A percentile compares a stretch with the other conserved stretches of the same genome.
Evolutionary conservation across 2,113 vertebrate genomes (phyloP).

Genomic region (Corythornis madagascariensis): DNA sequence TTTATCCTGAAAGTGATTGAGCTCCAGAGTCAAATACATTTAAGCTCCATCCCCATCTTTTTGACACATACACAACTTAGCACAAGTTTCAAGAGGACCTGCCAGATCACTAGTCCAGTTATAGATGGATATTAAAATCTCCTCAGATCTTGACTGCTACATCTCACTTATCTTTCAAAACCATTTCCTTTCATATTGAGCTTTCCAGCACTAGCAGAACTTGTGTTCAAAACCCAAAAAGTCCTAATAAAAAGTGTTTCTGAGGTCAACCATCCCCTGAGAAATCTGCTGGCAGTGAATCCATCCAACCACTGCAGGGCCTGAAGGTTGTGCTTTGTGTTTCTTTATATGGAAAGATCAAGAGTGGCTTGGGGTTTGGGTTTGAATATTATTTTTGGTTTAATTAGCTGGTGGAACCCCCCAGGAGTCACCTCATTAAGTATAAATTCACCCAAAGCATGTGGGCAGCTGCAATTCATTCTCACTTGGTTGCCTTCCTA

Average conservation of each 20-base stretch:
- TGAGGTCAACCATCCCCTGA: background rate
- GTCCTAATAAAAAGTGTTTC: background rate
- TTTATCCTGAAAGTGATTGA: background rate
- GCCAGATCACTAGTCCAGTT: background rate
- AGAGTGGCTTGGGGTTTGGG: fast-evolving
- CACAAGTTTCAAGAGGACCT: background rate
- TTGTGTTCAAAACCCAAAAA: background rate
- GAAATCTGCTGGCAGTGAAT: background rate
- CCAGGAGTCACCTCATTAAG: background rate
- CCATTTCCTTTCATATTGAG: background rate
- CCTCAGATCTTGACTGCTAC: background rate
- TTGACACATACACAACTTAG: background rate
- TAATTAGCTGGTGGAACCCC: background rate
- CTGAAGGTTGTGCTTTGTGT: background rate
- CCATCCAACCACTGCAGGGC: background rate
- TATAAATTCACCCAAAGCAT: background rate
- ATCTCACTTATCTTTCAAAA: background rate
- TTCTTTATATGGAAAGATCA: background rate
- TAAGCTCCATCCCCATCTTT: background rate
- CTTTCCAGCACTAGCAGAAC: background rate
- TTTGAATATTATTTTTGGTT: background rate
- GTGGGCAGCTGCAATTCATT: background rate
- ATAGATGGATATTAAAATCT: background rate
- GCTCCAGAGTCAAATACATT: background rate
- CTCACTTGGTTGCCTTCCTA: background rate